These are phyloP conservation scores for Colinus virginianus DNA, from an alignment of 2,113 vertebrate genomes.

Conservation along the genomic window DNA sequence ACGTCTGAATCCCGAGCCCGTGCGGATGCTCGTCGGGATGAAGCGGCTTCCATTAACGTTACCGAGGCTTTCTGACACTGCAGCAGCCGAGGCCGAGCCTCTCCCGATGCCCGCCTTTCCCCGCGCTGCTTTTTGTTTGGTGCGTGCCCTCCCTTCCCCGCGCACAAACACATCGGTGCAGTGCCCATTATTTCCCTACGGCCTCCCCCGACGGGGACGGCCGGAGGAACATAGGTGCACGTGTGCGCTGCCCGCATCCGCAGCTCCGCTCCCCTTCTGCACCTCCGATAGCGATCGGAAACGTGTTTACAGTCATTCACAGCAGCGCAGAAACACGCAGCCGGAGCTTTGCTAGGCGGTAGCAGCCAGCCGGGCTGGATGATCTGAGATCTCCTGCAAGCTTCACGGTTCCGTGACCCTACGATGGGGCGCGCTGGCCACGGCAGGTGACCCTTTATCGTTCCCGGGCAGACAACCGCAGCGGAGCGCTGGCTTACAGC, in stretches of 20 bases:
- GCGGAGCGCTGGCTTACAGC: neutral
- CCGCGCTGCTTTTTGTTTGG: constrained; percentile 25
- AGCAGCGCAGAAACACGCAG: constrained; percentile 17
- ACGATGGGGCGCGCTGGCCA: neutral
- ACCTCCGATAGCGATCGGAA: neutral
- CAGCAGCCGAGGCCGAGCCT: constrained; percentile 7
- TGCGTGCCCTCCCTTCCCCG: constrained; percentile 45
- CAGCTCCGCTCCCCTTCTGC: constrained; percentile 3
- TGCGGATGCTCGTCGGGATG: constrained; percentile 11
- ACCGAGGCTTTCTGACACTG: neutral
- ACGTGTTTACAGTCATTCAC: constrained; percentile 13
- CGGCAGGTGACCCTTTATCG: constrained; percentile 36
- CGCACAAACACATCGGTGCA: constrained; percentile 63
- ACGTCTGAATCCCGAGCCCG: constrained; percentile 45
- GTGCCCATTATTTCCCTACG: constrained; percentile 61
- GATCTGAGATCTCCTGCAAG: too few species aligned
- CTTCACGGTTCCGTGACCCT: too few species aligned
- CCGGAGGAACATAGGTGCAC: neutral
- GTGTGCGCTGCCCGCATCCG: constrained; percentile 6
- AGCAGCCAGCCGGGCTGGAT: too few species aligned
- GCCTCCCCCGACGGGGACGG: constrained; percentile 31
- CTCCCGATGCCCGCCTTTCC: constrained; percentile 5
- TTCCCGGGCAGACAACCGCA: neutral
- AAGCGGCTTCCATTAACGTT: neutral
- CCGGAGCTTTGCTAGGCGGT: neutral